These are phyloP conservation scores for Pristionchus pacificus DNA, from an alignment of 1,140 invertebrate genomes.

Conservation along the genomic window DNA sequence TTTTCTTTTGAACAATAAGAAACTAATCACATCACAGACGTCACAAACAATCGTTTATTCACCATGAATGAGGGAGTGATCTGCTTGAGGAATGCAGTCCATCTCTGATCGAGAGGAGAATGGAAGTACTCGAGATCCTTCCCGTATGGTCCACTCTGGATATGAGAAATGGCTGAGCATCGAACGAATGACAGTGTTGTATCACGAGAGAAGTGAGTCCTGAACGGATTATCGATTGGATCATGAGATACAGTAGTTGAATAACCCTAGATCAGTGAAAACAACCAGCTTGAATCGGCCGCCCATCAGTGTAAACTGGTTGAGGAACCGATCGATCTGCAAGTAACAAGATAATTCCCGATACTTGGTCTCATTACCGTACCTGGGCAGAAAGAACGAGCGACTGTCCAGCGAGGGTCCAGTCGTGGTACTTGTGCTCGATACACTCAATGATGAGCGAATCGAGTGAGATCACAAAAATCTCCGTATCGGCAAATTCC, in stretches of 20 bases:
- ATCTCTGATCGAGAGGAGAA: slow-evolving; percentile 44
- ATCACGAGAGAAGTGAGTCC: neutral
- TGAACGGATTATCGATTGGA: slow-evolving; percentile 34
- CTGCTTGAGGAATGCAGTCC: slow-evolving; percentile 46
- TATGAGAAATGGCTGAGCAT: slow-evolving; percentile 19
- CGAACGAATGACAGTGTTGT: slow-evolving; percentile 9
- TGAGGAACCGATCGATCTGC: slow-evolving; percentile 44
- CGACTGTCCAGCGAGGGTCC: slow-evolving; percentile 53
- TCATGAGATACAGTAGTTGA: slow-evolving; percentile 35
- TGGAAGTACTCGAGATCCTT: slow-evolving; percentile 42
- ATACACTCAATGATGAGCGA: slow-evolving; percentile 47
- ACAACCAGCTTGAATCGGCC: slow-evolving; percentile 53
- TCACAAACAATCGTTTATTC: no score
- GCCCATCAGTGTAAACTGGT: slow-evolving; percentile 44
- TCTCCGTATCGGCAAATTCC: slow-evolving; percentile 57
- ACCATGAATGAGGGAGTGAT: slow-evolving; percentile 54
- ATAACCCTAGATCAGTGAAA: slow-evolving; percentile 44
- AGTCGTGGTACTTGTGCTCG: slow-evolving; percentile 55
- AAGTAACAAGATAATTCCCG: slow-evolving; percentile 22
- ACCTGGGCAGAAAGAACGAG: slow-evolving; percentile 50
- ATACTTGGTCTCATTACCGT: neutral
- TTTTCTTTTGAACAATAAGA: no score
- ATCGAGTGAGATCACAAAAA: slow-evolving; percentile 55
- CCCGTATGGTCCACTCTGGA: slow-evolving; percentile 14
- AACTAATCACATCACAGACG: no score